Evolutionary conservation across 2,113 vertebrate species (phyloP).

Genomic region (Pseudonaja textilis): DNA sequence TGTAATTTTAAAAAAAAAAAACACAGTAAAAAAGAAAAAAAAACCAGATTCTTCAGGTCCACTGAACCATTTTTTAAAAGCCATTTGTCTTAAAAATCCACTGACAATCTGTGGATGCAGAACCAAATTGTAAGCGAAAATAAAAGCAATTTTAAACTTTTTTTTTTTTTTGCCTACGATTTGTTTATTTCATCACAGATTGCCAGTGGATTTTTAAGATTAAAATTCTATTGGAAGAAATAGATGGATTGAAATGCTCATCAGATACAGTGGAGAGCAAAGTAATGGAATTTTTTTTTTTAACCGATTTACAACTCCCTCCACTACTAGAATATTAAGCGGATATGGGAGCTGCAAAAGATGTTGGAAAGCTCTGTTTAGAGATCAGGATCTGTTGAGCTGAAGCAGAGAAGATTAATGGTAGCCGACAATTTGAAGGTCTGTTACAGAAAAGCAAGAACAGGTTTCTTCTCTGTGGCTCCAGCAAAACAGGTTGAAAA

Average conservation of each 20-base stretch:
- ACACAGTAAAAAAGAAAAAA: too few relatives aligned
- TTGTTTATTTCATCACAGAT: not conserved
- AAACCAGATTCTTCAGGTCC: not conserved
- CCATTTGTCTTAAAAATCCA: not conserved
- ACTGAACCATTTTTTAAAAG: not conserved
- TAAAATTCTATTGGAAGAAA: not conserved
- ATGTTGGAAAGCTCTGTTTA: not conserved
- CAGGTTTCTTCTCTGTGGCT: not conserved
- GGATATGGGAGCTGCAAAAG: not conserved
- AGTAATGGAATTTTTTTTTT: not conserved
- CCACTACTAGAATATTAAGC: not conserved
- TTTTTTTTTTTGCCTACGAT: not conserved
- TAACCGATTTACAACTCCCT: not conserved
- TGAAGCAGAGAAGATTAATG: not conserved
- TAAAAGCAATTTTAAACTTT: not conserved
- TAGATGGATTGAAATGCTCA: not conserved
- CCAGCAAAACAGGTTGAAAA: not conserved
- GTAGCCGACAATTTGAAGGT: not conserved
- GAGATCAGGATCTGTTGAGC: not conserved
- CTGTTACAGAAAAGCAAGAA: not conserved
- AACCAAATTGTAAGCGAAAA: not conserved
- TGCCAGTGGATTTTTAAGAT: not conserved
- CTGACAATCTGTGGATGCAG: not conserved
- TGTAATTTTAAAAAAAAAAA: not conserved
- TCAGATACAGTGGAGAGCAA: not conserved